Base-by-base conservation (phyloP, 2,113 vertebrate genomes). In the Eulacestoma nigropectus region DNA sequence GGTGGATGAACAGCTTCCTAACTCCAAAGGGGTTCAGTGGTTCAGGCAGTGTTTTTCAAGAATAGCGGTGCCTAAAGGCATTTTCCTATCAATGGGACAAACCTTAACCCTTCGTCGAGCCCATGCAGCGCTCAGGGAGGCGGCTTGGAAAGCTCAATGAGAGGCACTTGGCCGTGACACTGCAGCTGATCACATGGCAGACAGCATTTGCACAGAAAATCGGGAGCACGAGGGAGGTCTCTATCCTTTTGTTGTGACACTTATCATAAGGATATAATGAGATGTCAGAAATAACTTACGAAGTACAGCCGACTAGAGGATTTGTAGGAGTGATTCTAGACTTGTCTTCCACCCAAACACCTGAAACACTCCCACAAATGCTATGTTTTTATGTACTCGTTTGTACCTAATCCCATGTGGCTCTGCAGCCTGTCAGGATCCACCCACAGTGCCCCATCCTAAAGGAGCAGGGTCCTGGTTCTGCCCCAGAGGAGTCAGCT, bases 101-200 rank as follows among this genome's bases (percentile, higher is more conserved):
- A 78, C 23, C 77, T 75, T 39, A 90, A 65, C 93, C 89, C 90
- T 74, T 35, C 16, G 25, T 35, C 14, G 44, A 93, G 90, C 84
- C 91, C 76, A 13, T 15, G 80, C 46, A 55, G 55, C 12, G 82
- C 87, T 52, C 74, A 21, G 89, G 76, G 65, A 62, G 86, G 55
- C 3, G 32, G 52, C 56, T 52, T 15, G 69, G 65, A 42, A 53
- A 62, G 89, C 10, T 93, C 87, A 56, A 16, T 77, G 85, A 14
- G 41, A 87, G 52, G 87, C 93, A 76, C 62, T 75, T 85, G 79
- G 77, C 91, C 82, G 75, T 88, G 95, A 88, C 90, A 50, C 67
- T 23, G 21, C 53, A 35, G 69, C 91, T 32, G 70, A 55, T 87
- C 95, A 85, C 93, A 89, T 7, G 78, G 78, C 37, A 84, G 83